Conservation (phyloP, 30 jellyfish, hydroid and myxozoan genomes). For the Calvadosia cruxmelitensis region DNA sequence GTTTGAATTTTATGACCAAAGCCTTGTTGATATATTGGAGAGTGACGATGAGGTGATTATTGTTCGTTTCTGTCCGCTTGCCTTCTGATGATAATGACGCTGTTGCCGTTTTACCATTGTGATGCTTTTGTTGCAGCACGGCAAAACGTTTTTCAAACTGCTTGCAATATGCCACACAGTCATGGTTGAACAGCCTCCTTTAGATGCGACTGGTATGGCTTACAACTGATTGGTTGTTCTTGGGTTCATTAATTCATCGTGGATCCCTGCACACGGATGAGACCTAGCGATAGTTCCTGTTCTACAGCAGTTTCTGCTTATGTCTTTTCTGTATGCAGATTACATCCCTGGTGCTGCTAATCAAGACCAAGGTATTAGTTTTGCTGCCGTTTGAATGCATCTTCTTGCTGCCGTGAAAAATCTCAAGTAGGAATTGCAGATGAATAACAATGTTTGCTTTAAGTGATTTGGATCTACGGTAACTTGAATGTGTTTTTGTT, state of each 20-base stretch:
- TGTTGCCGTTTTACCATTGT: background rate
- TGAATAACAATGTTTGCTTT: too few species aligned
- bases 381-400: too few species aligned
- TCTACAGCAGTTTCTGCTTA: background rate
- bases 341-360: constrained; percentile 3
- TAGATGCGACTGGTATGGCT: constrained; percentile 25
- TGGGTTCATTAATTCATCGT: too few species aligned
- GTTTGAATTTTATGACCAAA: constrained; percentile 61
- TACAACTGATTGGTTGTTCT: too few species aligned
- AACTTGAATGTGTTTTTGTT: too few species aligned
- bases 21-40: constrained; percentile 24
- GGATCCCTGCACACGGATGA: too few species aligned
- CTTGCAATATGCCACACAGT: constrained; percentile 97
- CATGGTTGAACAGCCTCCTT: constrained; percentile 84
- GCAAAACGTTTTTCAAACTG: constrained; percentile 56
- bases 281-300: too few species aligned
- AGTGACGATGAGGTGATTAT: constrained; percentile 30
- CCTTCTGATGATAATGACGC: background rate
- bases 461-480: background rate
- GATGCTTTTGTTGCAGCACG: constrained; percentile 15
- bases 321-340: background rate
- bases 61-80: background rate
- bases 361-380: constrained; percentile 12
- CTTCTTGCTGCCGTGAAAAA: too few species aligned
- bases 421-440: too few species aligned